phyloP scores from a whole-genome alignment of 2,888 invertebrate genomes.

The Cephus sareptanus region DNA sequence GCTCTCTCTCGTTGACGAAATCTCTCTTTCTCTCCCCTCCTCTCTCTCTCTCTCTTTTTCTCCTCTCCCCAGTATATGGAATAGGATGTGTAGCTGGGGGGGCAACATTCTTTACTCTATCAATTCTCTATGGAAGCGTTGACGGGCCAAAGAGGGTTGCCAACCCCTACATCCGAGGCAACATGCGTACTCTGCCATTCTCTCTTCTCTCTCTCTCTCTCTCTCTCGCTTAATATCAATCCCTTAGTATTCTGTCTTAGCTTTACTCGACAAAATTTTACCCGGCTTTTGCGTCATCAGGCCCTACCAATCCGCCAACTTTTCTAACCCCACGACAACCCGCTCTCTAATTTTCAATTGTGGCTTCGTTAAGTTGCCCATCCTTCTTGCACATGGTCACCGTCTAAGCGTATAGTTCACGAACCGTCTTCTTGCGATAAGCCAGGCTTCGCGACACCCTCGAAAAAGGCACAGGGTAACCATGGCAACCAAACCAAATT shows the following conservation, averaged over 20 bases:
- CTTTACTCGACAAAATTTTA: background rate
- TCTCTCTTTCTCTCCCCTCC: background rate
- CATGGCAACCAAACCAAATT: slow-evolving; percentile 61
- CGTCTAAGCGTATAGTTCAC: background rate
- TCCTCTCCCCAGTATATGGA: background rate
- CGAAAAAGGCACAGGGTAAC: slow-evolving; percentile 50
- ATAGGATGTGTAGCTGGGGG: slow-evolving; percentile 19
- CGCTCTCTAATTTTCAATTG: background rate
- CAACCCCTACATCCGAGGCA: slow-evolving; percentile 26
- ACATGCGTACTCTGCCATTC: slow-evolving; percentile 9
- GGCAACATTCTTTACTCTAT: slow-evolving; percentile 53
- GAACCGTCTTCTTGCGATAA: background rate
- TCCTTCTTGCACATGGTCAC: background rate
- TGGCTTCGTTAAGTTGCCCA: background rate
- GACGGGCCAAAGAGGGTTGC: slow-evolving; percentile 25
- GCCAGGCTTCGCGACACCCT: background rate
- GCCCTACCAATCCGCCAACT: background rate
- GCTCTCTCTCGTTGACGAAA: too few relatives aligned
- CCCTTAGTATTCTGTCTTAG: slow-evolving; percentile 13
- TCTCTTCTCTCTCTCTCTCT: slow-evolving; percentile 11
- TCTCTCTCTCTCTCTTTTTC: background rate
- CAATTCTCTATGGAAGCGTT: slow-evolving; percentile 44
- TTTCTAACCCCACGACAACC: background rate
- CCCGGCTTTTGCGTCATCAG: background rate
- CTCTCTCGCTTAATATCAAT: slow-evolving; percentile 1